phyloP scores from a whole-genome alignment of 2,797 vertebrate species.

The Muscicapa striata region DNA sequence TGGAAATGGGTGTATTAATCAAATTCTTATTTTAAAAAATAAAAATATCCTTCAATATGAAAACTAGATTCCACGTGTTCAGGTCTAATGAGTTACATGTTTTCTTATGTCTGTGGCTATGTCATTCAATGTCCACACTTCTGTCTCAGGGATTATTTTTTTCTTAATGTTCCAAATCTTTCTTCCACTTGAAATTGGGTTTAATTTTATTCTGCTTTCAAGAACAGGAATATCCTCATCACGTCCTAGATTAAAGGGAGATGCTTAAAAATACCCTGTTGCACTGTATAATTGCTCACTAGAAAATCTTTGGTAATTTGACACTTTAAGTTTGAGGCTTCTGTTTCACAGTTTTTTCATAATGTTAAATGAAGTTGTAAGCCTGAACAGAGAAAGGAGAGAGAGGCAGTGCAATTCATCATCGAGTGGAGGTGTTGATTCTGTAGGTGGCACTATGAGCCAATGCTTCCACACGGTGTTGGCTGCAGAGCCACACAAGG shows the following conservation, averaged over 20 bases:
- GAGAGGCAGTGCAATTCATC: neutral
- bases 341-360: neutral
- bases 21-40: neutral
- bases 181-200: neutral
- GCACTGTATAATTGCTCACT: neutral
- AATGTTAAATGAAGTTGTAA: neutral
- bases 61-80: neutral
- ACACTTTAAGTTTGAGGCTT: neutral
- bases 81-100: neutral
- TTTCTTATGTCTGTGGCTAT: neutral
- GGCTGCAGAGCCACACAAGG: neutral
- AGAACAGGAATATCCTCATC: neutral
- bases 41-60: neutral
- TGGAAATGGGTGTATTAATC: neutral
- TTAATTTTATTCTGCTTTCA: neutral
- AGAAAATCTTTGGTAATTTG: neutral
- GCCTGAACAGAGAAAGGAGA: neutral
- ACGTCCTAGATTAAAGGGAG: neutral
- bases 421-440: neutral
- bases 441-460: constrained; percentile 22
- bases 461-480: neutral
- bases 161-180: neutral
- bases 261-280: neutral
- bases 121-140: rapidly evolving
- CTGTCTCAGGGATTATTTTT: neutral